Evolutionary conservation across 2,888 invertebrate species (phyloP), one percentile per base, ranked within the genome.

Genomic region (Hyposoter didymator): DNA sequence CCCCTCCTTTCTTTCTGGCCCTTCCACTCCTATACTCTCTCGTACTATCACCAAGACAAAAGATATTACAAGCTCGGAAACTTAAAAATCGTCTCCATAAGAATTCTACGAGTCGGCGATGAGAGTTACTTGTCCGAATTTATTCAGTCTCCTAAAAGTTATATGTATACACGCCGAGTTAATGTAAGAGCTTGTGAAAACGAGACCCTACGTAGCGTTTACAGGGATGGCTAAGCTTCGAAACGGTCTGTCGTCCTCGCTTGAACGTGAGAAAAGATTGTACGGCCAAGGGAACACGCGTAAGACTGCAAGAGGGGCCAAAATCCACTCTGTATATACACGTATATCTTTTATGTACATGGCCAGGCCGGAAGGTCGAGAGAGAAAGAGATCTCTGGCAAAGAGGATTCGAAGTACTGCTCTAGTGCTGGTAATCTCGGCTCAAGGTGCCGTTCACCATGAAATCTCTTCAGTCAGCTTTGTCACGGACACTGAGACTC

Each of bases 341-440:
- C 35, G 6, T 35, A 17, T 72, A 69, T 35, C 19, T 45, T 45
- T 67, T 64, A 5, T 80, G 66, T 59, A 80, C 76, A 12, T 64
- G 79, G 62, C 76, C 72, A 75, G 69, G 55, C 67, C 72, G 73
- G 80, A 82, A 85, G 81, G 72, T 78, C 80, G 82, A 81, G 85
- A 86, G 85, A 73, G 86, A 88, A 88, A 43, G 43, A 74, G 59
- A 62, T 43, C 88, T 85, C 87, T 88, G 90, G 91, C 89, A 93
- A 92, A 92, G 92, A 92, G 92, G 93, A 93, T 93, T 92, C 89
- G 81, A 89, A 88, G 88, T 64, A 74, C 79, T 72, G 47, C 59
- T 72, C 79, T 67, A 76, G 83, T 89, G 88, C 90, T 90, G 90
- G 89, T 92, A 93, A 93, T 93, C 92, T 92, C 89, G 89, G 91